phyloP scores from a whole-genome alignment of 2,113 vertebrate genomes.

The Athene cunicularia region DNA sequence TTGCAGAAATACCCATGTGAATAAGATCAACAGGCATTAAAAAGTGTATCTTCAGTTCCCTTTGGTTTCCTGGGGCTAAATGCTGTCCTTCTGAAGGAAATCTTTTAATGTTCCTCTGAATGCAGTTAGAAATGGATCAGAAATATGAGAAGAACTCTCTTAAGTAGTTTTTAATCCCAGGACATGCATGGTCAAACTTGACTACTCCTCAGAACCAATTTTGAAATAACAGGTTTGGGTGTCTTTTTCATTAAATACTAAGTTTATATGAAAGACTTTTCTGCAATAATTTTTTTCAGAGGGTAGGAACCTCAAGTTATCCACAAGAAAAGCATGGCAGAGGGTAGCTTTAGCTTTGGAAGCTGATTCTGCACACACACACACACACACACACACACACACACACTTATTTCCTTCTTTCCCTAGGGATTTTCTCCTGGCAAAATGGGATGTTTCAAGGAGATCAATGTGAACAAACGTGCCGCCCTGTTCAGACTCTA shows the following conservation, averaged over 20 bases:
- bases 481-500: slow-evolving; percentile 77
- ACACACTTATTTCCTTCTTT: neutral
- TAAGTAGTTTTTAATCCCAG: neutral
- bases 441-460: slow-evolving; percentile 69
- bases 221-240: neutral
- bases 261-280: neutral
- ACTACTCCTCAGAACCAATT: neutral
- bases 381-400: no score
- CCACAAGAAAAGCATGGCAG: neutral
- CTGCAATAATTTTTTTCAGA: neutral
- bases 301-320: neutral
- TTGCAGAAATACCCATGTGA: neutral
- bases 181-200: neutral
- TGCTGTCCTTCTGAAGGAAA: neutral
- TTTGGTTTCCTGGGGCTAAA: neutral
- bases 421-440: slow-evolving; percentile 76
- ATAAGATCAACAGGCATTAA: neutral
- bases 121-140: neutral
- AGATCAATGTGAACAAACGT: slow-evolving; percentile 78
- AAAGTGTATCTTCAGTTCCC: neutral
- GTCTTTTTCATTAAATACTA: neutral
- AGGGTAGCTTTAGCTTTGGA: neutral
- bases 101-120: neutral
- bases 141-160: neutral
- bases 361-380: neutral